phyloP scores from a whole-genome alignment of 64 coral and sea anemone species.

The Acropora yongei region DNA sequence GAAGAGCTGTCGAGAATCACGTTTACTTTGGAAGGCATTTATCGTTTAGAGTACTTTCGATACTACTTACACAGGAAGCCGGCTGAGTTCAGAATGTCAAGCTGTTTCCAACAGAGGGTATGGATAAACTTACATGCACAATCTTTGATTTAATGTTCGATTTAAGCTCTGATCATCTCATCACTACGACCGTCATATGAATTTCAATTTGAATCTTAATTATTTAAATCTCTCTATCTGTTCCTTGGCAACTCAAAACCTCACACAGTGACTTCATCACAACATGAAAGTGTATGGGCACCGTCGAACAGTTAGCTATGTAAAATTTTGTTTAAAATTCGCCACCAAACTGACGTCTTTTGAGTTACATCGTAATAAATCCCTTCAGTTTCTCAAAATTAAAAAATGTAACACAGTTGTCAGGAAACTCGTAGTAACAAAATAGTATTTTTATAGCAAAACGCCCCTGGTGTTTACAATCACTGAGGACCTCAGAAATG shows the following conservation, averaged over 20 bases:
- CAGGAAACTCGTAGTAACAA: background rate
- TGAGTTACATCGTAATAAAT: background rate
- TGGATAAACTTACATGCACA: no score
- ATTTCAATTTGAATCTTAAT: background rate
- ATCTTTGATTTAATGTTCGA: no score
- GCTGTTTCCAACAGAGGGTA: no score
- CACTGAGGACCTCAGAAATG: no score
- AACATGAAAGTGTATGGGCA: background rate
- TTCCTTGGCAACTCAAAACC: constrained; percentile 14
- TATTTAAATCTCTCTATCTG: background rate
- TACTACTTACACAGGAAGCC: no score
- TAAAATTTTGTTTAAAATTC: no score
- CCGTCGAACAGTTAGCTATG: no score
- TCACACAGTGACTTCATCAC: background rate
- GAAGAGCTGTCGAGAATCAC: no score
- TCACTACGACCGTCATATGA: background rate
- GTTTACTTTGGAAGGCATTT: no score
- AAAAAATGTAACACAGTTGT: background rate
- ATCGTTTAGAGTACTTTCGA: no score
- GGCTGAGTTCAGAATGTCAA: no score
- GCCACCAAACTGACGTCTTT: background rate
- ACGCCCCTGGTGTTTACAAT: background rate
- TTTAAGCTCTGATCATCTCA: background rate
- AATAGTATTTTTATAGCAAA: background rate
- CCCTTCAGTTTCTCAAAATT: no score